Conservation (phyloP, 2,113 vertebrate genomes). For the Corythornis vintsioides region DNA sequence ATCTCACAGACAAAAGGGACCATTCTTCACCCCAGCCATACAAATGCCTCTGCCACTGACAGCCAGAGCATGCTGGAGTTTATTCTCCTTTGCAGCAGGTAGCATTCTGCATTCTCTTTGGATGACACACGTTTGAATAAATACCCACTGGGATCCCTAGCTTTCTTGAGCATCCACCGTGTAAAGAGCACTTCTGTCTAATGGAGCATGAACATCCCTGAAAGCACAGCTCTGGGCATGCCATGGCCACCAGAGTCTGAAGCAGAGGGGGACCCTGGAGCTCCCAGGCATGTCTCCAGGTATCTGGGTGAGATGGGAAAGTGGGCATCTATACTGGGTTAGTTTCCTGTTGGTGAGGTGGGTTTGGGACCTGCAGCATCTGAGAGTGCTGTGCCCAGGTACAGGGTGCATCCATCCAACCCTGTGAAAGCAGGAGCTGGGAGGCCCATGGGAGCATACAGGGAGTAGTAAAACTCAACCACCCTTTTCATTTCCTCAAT, state of each 20-base stretch:
- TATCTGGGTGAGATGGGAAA: not conserved
- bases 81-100: not conserved
- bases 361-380: not conserved
- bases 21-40: not conserved
- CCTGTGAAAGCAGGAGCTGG: not conserved
- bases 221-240: not conserved
- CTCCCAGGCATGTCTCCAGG: rapidly evolving
- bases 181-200: not conserved
- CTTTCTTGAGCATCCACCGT: not conserved
- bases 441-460: rapidly evolving
- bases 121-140: rapidly evolving
- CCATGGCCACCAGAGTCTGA: rapidly evolving
- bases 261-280: not conserved
- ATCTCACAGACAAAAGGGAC: rapidly evolving
- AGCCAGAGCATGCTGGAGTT: not conserved
- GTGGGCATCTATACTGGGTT: rapidly evolving
- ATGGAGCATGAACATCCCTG: not conserved
- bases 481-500: not conserved
- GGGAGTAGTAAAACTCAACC: not conserved
- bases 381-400: rapidly evolving
- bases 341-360: rapidly evolving
- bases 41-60: not conserved
- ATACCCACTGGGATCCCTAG: rapidly evolving
- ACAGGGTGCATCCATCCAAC: too few relatives aligned
- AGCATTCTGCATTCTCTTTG: not conserved